A percentile compares a stretch with the other conserved stretches of the same genome.
These are phyloP conservation scores for Pollenia labialis DNA, from an alignment of 2,888 invertebrate genomes.

Conservation along the genomic window DNA sequence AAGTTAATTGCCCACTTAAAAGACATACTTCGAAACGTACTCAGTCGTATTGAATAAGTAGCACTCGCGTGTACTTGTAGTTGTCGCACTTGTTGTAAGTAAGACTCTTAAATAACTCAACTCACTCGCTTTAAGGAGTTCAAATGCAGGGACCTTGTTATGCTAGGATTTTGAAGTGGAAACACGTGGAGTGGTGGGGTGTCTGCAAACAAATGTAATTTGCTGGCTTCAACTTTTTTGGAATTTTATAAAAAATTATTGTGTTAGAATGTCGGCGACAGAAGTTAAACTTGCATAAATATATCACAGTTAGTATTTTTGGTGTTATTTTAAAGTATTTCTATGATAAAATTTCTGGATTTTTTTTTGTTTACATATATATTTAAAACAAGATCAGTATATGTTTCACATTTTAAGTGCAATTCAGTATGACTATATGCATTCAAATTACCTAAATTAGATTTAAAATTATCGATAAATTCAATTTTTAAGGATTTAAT, in stretches of 20 bases:
- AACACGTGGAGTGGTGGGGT: background rate
- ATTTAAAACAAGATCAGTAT: no score
- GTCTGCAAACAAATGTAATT: background rate
- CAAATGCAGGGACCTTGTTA: slow-evolving; percentile 6
- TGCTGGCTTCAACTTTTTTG: background rate
- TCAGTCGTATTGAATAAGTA: slow-evolving; percentile 27
- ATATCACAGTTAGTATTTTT: slow-evolving; percentile 1
- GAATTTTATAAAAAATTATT: background rate
- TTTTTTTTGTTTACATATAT: no score
- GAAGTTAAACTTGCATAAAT: background rate
- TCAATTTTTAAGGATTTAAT: no score
- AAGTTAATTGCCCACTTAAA: slow-evolving; percentile 76
- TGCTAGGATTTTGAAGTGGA: background rate
- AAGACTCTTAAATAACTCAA: slow-evolving; percentile 68
- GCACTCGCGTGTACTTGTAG: slow-evolving; percentile 19
- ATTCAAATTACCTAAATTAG: no score
- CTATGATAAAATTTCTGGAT: no score
- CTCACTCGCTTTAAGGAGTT: slow-evolving; percentile 17
- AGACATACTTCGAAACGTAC: slow-evolving; percentile 66
- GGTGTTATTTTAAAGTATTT: background rate
- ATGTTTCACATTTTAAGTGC: no score
- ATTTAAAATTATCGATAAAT: no score
- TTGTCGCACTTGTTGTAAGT: slow-evolving; percentile 61
- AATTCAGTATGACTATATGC: no score
- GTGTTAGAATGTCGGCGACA: no score